Evolutionary conservation across 1,140 invertebrate genomes (phyloP), one percentile per base, ranked within the genome.

Genomic region (Sweltsa coloradensis): DNA sequence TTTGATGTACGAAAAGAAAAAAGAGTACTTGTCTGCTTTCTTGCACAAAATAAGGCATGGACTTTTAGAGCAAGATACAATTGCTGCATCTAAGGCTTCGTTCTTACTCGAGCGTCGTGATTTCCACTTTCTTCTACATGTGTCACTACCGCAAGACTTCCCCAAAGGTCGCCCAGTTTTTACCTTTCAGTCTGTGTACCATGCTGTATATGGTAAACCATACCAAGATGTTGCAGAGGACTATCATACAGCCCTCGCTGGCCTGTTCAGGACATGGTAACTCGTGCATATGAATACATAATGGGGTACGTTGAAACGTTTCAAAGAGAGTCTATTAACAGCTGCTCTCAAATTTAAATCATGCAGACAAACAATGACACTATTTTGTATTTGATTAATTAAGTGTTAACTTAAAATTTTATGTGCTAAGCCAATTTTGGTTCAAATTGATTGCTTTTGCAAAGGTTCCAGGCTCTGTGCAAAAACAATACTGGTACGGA

Each of bases 61-160:
- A 40, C 51, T 65, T 26, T 31, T 66, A 5, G 62, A 65, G 54
- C 65, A 62, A 52, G 61, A 66, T 49, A 49, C 46, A 44, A 40
- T 50, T 16, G 51, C 48, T n/a, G 62, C 59, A 41, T 52, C 48
- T 25, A 58, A 57, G 48, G 55, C 56, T 18, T 51, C 26, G 14
- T 57, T 66, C 27, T 29, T 65, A 18, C 57, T 53, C 34, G 53
- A 62, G 34, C 41, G 53, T 6, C 53, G 59, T 26, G 55, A 57
- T 31, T 59, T 57, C 45, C 49, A 55, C 48, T 58, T 55, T 52
- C 25, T 64, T 11, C 55, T 66, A 2, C 48, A 51, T 11, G 55
- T 66, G n/a, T 43, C 50, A 6, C 46, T 66, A 3, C 34, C 60
- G 1, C 9, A 47, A 14, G 37, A 6, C 9, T 67, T 64, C 50